Evolutionary conservation across 2,113 vertebrate genomes (phyloP), one percentile per base, ranked within the genome.

Genomic region (Myiozetetes cayanensis): DNA sequence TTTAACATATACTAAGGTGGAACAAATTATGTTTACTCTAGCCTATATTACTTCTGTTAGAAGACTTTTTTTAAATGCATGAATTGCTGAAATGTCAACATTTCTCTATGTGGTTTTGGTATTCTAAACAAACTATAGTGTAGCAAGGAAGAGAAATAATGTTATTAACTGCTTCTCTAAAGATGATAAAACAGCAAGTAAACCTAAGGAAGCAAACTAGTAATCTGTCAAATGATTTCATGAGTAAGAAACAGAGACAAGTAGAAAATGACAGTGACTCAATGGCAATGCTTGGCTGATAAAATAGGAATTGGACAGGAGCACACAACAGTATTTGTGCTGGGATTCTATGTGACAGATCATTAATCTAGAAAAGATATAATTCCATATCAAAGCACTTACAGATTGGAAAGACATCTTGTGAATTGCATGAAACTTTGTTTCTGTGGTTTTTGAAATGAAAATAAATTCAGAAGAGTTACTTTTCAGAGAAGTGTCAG

Each of bases 201-300:
- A 85, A 90, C 68, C 39, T 85, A 87, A 82, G 41, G 43, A 67
- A 71, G 19, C n/a, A 39, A 85, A 67, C 27, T 62, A 63, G 50
- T 33, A 84, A 17, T 59, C 77, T 3, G 0, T 52, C 85, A 91
- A 85, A 85, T 61, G 16, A 75, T 87, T 89, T 91, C 12, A 85
- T 59, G 61, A 84, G 47, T 55, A 87, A 72, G 62, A 91, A 82
- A 63, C 3, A 12, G 52, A 84, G 47, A 76, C 46, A 61, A 83
- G 76, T 62, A 82, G 74, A 93, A 95, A 61, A 24, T 68, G 73
- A 74, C 41, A 87, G 77, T 63, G 87, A 84, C 39, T 80, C 73
- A 65, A 5, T 2, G 2, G 63, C 50, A 89, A 66, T 0, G 0
- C 30, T 67, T 3, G 4, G 56, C 56, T 0, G 0, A 37, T 35